Conservation (phyloP, 2,888 invertebrate genomes). For the Plutella xylostella region DNA sequence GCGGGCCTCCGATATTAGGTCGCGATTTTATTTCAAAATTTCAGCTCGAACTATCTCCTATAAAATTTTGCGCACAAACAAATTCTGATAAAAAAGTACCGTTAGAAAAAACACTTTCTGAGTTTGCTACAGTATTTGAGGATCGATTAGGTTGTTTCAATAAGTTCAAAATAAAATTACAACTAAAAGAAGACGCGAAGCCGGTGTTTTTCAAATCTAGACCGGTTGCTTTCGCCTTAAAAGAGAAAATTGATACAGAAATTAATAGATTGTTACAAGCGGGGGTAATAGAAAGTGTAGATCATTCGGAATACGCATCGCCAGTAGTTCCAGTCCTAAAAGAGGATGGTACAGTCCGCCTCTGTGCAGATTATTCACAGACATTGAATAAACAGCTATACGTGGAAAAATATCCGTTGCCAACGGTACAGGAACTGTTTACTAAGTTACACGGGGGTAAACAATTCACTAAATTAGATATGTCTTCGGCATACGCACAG, state of each 20-base stretch:
- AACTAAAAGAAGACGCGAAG: constrained; percentile 7
- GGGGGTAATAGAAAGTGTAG: constrained; percentile 6
- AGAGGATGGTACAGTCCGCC: not conserved
- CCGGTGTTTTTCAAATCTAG: constrained; percentile 7
- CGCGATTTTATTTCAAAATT: constrained; percentile 7
- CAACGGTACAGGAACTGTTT: constrained; percentile 6
- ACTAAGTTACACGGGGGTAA: not conserved
- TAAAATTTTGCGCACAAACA: not conserved
- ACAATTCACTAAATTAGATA: constrained; percentile 12
- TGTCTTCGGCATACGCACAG: constrained; percentile 16
- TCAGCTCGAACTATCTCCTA: constrained; percentile 1
- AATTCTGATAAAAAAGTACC: no score
- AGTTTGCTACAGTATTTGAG: no score
- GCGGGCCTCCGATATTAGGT: not conserved
- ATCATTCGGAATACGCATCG: constrained; percentile 11
- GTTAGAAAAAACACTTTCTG: no score
- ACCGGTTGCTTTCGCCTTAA: constrained; percentile 6
- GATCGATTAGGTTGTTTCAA: constrained; percentile 8
- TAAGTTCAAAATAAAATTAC: constrained; percentile 1
- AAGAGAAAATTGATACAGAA: constrained; percentile 5
- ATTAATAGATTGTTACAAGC: constrained; percentile 2
- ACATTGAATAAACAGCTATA: constrained; percentile 11
- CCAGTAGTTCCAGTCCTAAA: constrained; percentile 8
- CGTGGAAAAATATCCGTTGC: constrained; percentile 12
- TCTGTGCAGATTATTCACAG: not conserved